A percentile compares a stretch with the other conserved stretches of the same genome.
phyloP scores from a whole-genome alignment of 2,888 invertebrate species.

The Ormyrus rosae region DNA sequence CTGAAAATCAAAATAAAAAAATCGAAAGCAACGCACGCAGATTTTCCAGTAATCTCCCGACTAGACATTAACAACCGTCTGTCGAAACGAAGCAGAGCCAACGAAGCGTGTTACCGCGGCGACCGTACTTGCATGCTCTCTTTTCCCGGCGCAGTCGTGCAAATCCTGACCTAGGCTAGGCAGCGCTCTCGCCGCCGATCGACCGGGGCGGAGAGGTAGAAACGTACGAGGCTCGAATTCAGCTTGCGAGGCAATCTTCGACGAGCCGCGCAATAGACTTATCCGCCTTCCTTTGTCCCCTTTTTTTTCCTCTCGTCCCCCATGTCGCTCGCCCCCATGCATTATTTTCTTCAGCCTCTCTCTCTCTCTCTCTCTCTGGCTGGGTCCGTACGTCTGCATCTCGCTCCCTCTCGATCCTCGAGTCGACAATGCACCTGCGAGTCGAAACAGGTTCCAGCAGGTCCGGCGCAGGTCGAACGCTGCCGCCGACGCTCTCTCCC shows the following conservation, averaged over 20 bases:
- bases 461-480: constrained; percentile 65
- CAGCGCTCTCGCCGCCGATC: not conserved
- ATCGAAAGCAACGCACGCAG: no score
- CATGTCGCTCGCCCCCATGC: constrained; percentile 35
- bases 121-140: constrained; percentile 13
- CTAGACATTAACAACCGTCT: not conserved
- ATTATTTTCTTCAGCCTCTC: constrained; percentile 31
- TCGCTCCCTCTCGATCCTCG: constrained; percentile 17
- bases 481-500: constrained; percentile 39
- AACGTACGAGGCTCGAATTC: constrained; percentile 36
- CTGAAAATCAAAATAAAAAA: no score
- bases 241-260: constrained; percentile 52
- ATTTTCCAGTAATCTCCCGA: constrained; percentile 12
- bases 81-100: constrained; percentile 17
- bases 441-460: constrained; percentile 72
- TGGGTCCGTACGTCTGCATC: not conserved
- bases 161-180: constrained; percentile 47
- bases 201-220: constrained; percentile 3
- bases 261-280: constrained; percentile 55
- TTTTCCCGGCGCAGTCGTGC: constrained; percentile 24
- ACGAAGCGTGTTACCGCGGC: constrained; percentile 29
- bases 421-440: constrained; percentile 67
- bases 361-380: constrained; percentile 2
- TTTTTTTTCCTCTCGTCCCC: constrained; percentile 30
- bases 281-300: constrained; percentile 54